Evolutionary conservation across 2,797 vertebrate genomes (phyloP), one percentile per base, ranked within the genome.

Genomic region (Semaprochilodus insignis): DNA sequence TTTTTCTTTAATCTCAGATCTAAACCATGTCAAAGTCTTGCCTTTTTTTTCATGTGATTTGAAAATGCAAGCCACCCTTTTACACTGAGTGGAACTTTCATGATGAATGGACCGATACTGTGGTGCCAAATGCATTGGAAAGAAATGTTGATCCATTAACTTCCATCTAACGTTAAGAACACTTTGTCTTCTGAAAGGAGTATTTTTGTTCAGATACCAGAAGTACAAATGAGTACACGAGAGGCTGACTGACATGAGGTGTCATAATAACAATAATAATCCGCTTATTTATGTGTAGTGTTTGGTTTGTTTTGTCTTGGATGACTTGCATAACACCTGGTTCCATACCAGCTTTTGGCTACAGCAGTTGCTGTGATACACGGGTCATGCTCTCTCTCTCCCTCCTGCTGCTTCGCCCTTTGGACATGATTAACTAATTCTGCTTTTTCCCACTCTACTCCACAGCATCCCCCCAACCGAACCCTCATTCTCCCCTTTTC

Each of bases 351-450:
- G 83, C 85, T 81, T 83, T 87, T 87, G 78, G 81, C 48, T 15
- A 3, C 31, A 15, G 82, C 80, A 80, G 88, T 85, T 87, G 86
- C 88, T 85, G 83, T 66, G 88, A 86, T 85, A 85, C 86, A 73
- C 83, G 76, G 86, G 88, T 89, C 88, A 86, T 77, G 85, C 84
- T 86, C 86, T 81, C 79, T 78, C 77, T 70, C 81, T 86, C 83
- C 83, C 79, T 86, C 88, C 86, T 83, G 78, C 81, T 84, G 78
- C 81, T 72, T 74, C 31, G 73, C 75, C 85, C 77, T 87, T 88
- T 83, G 78, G 71, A 86, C 86, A 82, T 89, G 88, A 86, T 86
- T 89, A 87, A 89, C 85, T 83, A 78, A 80, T 82, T 72, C 80
- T 62, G 59, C 59, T 81, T 62, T 74, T 78, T 55, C 79, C 75